phyloP scores from a whole-genome alignment of 2,797 vertebrate species.

The Oreonectes daqikongensis region DNA sequence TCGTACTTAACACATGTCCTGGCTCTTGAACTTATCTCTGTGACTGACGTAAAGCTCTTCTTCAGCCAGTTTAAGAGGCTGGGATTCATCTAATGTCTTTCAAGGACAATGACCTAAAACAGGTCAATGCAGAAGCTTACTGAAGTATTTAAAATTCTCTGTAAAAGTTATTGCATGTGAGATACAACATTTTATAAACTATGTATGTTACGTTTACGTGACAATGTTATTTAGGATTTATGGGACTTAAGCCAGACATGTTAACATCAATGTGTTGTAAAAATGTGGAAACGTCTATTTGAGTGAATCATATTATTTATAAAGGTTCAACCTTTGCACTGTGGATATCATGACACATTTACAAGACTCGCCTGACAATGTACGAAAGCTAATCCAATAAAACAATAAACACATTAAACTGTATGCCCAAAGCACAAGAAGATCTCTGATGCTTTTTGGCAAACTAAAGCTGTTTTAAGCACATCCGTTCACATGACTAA shows the following conservation, averaged over 20 bases:
- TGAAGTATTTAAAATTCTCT: background rate
- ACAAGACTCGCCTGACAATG: conserved; percentile 35
- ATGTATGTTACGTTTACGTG: background rate
- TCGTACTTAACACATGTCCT: conserved; percentile 52
- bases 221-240: background rate
- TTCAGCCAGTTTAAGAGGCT: conserved; percentile 9
- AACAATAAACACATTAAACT: conserved; percentile 26
- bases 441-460: conserved; percentile 41
- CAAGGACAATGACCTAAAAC: background rate
- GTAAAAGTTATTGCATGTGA: background rate
- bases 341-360: conserved; percentile 54
- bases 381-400: conserved; percentile 35
- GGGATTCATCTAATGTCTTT: conserved; percentile 6
- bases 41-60: conserved; percentile 29
- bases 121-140: background rate
- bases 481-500: too few species aligned
- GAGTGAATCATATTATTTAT: conserved; percentile 16
- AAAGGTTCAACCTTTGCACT: conserved; percentile 33
- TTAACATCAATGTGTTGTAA: too few species aligned
- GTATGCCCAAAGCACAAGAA: conserved; percentile 24
- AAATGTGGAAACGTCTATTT: conserved; percentile 8
- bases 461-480: conserved; percentile 25
- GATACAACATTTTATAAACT: background rate
- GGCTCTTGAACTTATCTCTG: conserved; percentile 56
- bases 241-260: background rate